Base-by-base conservation (phyloP, 1,140 invertebrate species). In the Drosophila seguyi region DNA sequence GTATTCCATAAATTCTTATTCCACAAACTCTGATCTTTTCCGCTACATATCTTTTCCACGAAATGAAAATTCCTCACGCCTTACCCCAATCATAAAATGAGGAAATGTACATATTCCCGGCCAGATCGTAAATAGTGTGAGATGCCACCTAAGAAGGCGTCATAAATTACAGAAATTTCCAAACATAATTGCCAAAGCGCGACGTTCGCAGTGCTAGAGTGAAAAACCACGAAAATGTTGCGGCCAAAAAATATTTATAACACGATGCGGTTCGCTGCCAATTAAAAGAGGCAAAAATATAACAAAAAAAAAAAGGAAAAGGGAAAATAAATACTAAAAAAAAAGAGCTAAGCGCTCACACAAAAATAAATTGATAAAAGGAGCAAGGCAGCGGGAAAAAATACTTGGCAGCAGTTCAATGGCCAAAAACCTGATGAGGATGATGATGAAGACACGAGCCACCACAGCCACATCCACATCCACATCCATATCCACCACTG, bases 361-460 rank as follows among this genome's bases (percentile, higher is more conserved):
- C 74, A 59, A 81, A 72, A 63, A 74, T 58, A 73, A 57, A 63
- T 56, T 42, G 55, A 61, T 58, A 73, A 74, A 67, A 79, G 52
- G 25, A 65, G 62, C 47, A 65, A 78, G 29, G 50, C 50, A 78
- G 29, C 31, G 50, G 48, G 48, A 59, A 48, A 58, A 55, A 83
- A 82, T 79, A 75, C 80, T 86, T 86, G 82, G 82, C 82, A 86
- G 61, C 80, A 50, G 82, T 86, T 86, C 82, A 86, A 86, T 87
- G 82, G 83, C 82, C 82, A 86, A 79, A 73, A 56, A 52, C 42
- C 20, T 29, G 45, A 44, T 47, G 57, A 68, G 62, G 65, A 68
- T 66, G 61, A 68, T 50, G 68, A 72, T 71, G 66, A 72, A 71
- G 68, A 71, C 67, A 68, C 68, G 66, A 71, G 65, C 68, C 68